phyloP scores from a whole-genome alignment of 2,888 invertebrate species.

The Callinectes sapidus region DNA sequence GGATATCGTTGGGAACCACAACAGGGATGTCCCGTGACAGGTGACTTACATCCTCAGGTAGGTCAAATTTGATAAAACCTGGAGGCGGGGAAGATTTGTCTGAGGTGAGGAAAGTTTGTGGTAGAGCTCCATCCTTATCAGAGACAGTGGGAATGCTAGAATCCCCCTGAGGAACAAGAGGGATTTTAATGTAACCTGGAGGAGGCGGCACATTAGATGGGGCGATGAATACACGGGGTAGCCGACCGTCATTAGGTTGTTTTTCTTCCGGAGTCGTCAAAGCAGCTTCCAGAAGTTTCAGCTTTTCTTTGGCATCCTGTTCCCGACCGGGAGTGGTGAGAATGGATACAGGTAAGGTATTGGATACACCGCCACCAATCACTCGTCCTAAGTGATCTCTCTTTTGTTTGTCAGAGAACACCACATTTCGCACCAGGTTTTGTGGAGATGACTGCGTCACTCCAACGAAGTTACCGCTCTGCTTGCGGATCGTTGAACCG shows the following conservation, averaged over 20 bases:
- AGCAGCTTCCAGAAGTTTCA: slow-evolving; percentile 70
- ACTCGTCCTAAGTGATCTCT: slow-evolving; percentile 60
- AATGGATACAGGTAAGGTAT: slow-evolving; percentile 62
- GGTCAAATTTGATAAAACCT: slow-evolving; percentile 70
- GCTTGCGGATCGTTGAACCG: slow-evolving; percentile 33
- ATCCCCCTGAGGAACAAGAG: slow-evolving; percentile 66
- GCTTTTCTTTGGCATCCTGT: slow-evolving; percentile 64
- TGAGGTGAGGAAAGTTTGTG: slow-evolving; percentile 69
- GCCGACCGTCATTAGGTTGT: slow-evolving; percentile 52
- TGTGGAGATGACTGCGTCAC: slow-evolving; percentile 26
- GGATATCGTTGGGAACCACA: slow-evolving; percentile 55
- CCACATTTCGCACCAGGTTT: slow-evolving; percentile 51
- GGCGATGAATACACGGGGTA: slow-evolving; percentile 72
- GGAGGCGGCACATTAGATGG: slow-evolving; percentile 71
- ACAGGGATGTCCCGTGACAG: slow-evolving; percentile 69
- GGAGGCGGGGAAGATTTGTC: slow-evolving; percentile 68
- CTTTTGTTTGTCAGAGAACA: slow-evolving; percentile 68
- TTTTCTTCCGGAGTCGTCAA: slow-evolving; percentile 48
- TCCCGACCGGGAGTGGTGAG: slow-evolving; percentile 67
- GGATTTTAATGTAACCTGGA: slow-evolving; percentile 72
- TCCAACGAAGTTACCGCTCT: background rate
- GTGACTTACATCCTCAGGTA: slow-evolving; percentile 62
- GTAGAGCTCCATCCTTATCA: slow-evolving; percentile 45
- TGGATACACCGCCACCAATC: slow-evolving; percentile 51
- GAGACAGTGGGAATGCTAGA: background rate